phyloP scores from a whole-genome alignment of 2,113 vertebrate genomes.

The cattle (Bos taurus) region ARS-UCD2.0 NC_037330.1:105482001-105482500 shows the following conservation, averaged over 20 bases:
- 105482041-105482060: not conserved
- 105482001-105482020: not conserved
- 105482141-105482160: slow-evolving; percentile 41
- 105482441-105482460: not conserved
- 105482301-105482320: not conserved
- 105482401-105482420: not conserved
- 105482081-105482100: not conserved
- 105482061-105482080: not conserved
- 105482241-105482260: not conserved
- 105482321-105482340: not conserved
- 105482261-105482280: slow-evolving; percentile 40
- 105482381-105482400: slow-evolving; percentile 1
- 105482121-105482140: not conserved
- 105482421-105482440: not conserved
- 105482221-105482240: not conserved
- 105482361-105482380: not conserved
- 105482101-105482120: not conserved
- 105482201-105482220: not conserved
- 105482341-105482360: not conserved
- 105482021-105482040: not conserved
- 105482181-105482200: slow-evolving; percentile 27
- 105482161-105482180: slow-evolving; percentile 34
- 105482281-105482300: not conserved
- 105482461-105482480: not conserved
- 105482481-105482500: slow-evolving; percentile 20